Percentiles rank a stretch among this genome's conserved stretches.
Conservation (phyloP, 2,797 vertebrate genomes). For the Bovichtus diacanthus region DNA sequence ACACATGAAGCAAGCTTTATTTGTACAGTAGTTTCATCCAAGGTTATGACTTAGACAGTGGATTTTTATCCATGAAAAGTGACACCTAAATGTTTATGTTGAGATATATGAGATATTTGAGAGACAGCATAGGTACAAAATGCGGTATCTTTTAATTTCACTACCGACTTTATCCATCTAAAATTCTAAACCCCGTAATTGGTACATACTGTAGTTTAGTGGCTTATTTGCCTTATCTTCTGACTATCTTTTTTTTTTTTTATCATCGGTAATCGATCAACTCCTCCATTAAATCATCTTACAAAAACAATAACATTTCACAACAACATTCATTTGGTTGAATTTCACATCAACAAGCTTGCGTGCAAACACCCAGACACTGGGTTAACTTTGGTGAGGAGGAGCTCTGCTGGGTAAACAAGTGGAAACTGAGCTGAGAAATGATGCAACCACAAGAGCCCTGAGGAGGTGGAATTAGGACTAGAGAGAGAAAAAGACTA, state of each 20-base stretch:
- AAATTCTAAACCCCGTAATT: neutral
- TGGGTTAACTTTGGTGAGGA: conserved; percentile 5
- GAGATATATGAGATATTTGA: neutral
- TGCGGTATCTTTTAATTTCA: neutral
- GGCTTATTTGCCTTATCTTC: neutral
- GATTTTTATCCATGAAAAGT: neutral
- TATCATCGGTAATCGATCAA: conserved; percentile 9
- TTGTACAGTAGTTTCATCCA: neutral
- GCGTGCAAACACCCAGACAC: conserved; percentile 27
- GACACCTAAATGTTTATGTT: neutral
- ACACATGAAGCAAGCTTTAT: neutral
- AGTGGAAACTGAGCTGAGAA: conserved; percentile 25
- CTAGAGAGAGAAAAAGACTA: neutral
- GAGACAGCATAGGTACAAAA: neutral
- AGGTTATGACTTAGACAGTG: neutral
- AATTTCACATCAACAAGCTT: conserved; percentile 6
- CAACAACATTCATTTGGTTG: neutral
- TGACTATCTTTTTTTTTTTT: conserved; percentile 15
- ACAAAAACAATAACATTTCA: conserved; percentile 4
- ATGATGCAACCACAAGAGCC: conserved; percentile 31
- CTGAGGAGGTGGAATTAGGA: neutral
- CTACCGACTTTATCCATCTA: neutral
- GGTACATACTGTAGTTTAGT: neutral
- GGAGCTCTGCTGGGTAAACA: conserved; percentile 26
- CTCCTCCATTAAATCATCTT: neutral